Base-by-base conservation (phyloP, 2,113 vertebrate species). In the Aix galericulata region DNA sequence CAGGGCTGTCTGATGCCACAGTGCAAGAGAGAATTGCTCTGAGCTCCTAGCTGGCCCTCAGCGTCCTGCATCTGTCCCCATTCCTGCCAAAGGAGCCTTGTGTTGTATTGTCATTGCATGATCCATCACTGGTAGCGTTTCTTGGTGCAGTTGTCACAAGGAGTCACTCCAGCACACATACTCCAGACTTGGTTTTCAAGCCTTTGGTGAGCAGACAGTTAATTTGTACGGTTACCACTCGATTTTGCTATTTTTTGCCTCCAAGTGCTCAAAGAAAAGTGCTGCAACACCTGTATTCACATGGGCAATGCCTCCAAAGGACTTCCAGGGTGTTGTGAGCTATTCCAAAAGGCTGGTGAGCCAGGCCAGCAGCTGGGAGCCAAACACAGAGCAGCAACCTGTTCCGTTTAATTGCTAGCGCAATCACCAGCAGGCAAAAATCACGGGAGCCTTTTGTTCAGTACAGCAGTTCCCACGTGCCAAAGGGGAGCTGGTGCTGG, bases 381-480 rank as follows among this genome's bases (percentile, higher is more conserved):
- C 52, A 86, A 91, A 53, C 50, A 53, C 36, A 38, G 66, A 52
- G 11, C 84, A 60, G 38, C n/a, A 58, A 91, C 73, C 21, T 76
- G 15, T 56, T 77, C 52, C 66, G n/a, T 36, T 68, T 83, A 94
- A 90, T 77, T 82, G 89, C 55, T 85, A n/a, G 63, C 66, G 66
- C 52, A 60, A 46, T 68, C 29, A 62, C 9, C 5, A 4, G 60
- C 60, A 68, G 71, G 32, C 53, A 88, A 56, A 84, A 94, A 31
- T 32, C 20, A 1, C 2, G 5, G 64, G 40, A 91, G 53, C 29
- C 34, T 88, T 91, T 86, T 75, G 31, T 46, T 82, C 77, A 86
- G n/a, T 23, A n/a, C 56, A 74, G n/a, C 68, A 81, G 42, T 3
- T 83, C 15, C 72, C 27, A 29, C 2, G 2, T n/a, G 38, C 59